Base-by-base conservation (phyloP, 1,140 invertebrate genomes). In the Heliothis subflexa region DNA sequence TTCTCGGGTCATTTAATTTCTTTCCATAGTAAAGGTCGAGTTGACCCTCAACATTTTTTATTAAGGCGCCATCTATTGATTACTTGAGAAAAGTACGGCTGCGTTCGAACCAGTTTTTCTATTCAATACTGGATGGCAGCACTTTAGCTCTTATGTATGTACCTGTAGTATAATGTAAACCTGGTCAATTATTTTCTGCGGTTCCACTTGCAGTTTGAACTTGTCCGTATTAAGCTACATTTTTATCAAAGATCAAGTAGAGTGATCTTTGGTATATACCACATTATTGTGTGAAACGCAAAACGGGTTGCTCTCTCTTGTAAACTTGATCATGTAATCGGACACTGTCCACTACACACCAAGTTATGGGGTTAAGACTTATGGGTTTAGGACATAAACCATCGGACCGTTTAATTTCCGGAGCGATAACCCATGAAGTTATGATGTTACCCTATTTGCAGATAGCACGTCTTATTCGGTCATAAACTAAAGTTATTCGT, bases 101-200 rank as follows among this genome's bases (percentile, higher is more conserved):
- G 11, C 33, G 64, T 50, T 68, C 64, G 64, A 68, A 68, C 14
- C 52, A 50, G 64, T 68, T 68, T 50, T 12, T 5, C 64, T 52
- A 50, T 68, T 68, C 21, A 47, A 50, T 52, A 68, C 18, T 10
- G 52, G 64, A 52, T 68, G 64, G 64, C 64, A 50, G 45, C 25
- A 68, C 18, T 25, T 68, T 14, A n/a, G 14, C 0, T n/a, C 14
- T 52, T 52, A 52, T n/a, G n/a, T n/a, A 25, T 28, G 28, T 3
- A 40, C 33, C 33, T 40, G 33, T 40, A 40, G 33, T 40, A 40
- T 40, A 7, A 9, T 33, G n/a, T n/a, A n/a, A 33, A 33, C 7
- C 3, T 9, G 5, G 0, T 5, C 5, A 9, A 9, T 40, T 40
- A 5, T 5, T 40, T 40, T 40, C 7, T 5, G 33, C 5, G 33